Evolutionary conservation across 2,113 vertebrate genomes (phyloP), one percentile per base, ranked within the genome.

Genomic region (Chamaea fasciata): DNA sequence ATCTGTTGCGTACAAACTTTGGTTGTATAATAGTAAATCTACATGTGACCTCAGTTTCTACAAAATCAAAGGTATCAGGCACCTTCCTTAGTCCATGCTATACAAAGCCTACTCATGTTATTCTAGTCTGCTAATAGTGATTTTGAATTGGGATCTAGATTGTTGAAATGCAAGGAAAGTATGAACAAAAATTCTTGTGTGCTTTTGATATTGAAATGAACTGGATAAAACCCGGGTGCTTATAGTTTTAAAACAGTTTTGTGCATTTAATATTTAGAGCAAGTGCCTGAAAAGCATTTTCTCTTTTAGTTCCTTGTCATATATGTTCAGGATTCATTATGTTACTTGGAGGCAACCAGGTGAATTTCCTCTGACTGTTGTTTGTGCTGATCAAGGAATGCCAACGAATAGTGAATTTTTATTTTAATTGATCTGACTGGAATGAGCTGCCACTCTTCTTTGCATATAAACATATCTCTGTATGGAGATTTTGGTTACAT

Each of bases 371-470:
- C 88, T 88, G 91, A 96, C 93, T 5, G 9, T 91, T 96, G 88
- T 94, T 96, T 42, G 7, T 89, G 84, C 93, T 95, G 94, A 97
- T 97, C 92, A 95, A 96, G 93, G 92, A 88, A 74, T 91, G 86
- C 47, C 96, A 96, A 60, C 0, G 47, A 94, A 94, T 44, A 90
- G 89, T 46, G 86, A 88, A 80, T 91, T 94, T 90, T 96, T 93
- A 95, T 93, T 97, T 95, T 97, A 96, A 96, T 96, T 97, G 95
- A 97, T 97, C 91, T 92, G 77, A 87, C 83, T 93, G 68, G 68
- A 89, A 94, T 89, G 90, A 95, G 59, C 95, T 95, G 85, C 85
- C 91, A 92, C 60, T 92, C 80, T 90, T 89, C 83, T 95, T 78
- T 95, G 87, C 93, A 82, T 81, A 95, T 82, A 83, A 94, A 78